Percentiles rank a stretch among this genome's conserved stretches.
phyloP scores from a whole-genome alignment of 2,113 vertebrate species.

The Pedetes capensis region DNA sequence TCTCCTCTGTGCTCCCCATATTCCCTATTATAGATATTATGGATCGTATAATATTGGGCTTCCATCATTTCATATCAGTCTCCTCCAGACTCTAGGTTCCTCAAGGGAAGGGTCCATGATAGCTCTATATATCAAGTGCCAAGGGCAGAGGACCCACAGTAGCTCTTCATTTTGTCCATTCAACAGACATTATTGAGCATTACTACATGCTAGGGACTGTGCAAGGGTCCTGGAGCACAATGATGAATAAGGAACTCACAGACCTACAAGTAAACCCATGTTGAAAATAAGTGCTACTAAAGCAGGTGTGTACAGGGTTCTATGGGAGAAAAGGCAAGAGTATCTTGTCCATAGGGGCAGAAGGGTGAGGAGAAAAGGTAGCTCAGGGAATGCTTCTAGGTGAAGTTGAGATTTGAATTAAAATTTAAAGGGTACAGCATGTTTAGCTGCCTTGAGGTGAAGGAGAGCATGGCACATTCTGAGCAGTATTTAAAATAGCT shows the following conservation, averaged over 20 bases:
- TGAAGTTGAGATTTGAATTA: not conserved
- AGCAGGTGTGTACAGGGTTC: not conserved
- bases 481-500: not conserved
- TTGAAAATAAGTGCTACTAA: not conserved
- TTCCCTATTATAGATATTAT: not conserved
- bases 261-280: not conserved
- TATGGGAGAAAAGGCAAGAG: not conserved
- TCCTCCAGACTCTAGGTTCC: not conserved
- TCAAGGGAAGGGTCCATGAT: not conserved
- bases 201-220: not conserved
- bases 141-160: not conserved
- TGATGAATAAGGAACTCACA: not conserved
- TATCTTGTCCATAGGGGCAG: not conserved
- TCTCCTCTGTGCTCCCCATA: not conserved
- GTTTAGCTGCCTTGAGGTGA: not conserved
- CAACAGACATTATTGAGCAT: not conserved
- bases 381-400: not conserved
- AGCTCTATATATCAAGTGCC: not conserved
- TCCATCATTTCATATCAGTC: not conserved
- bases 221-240: not conserved
- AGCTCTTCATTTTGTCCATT: not conserved
- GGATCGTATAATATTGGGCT: not conserved
- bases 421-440: not conserved
- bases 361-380: not conserved
- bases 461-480: not conserved